Percentiles rank a stretch among this genome's conserved stretches.
Conservation (phyloP, 2,797 vertebrate genomes). For the Periparus ater region DNA sequence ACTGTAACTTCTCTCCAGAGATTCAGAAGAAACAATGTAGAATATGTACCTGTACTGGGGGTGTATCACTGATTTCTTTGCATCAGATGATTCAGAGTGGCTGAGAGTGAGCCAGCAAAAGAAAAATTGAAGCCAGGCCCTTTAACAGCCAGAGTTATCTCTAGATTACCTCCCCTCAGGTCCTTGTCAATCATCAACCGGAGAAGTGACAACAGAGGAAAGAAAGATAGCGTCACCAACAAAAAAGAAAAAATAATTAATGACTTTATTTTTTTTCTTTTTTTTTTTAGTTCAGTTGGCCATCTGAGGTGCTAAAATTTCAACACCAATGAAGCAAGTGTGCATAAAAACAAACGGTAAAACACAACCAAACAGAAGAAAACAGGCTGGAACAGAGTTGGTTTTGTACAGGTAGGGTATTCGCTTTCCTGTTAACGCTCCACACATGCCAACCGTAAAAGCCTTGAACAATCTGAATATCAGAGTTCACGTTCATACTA, state of each 20-base stretch:
- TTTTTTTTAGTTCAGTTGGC: conserved; percentile 59
- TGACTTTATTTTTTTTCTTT: conserved; percentile 68
- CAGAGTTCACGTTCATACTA: conserved; percentile 35
- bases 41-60: background rate
- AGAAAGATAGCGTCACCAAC: conserved; percentile 28
- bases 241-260: conserved; percentile 66
- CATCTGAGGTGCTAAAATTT: conserved; percentile 64
- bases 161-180: background rate
- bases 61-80: background rate
- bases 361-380: conserved; percentile 48
- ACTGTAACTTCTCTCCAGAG: background rate
- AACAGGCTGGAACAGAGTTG: conserved; percentile 37
- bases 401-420: conserved; percentile 60
- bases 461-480: conserved; percentile 61
- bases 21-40: background rate
- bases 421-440: background rate
- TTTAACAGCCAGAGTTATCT: background rate
- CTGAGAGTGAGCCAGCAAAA: background rate
- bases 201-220: background rate
- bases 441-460: conserved; percentile 28
- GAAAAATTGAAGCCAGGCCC: background rate
- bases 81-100: background rate
- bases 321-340: conserved; percentile 58
- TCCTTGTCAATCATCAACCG: background rate
- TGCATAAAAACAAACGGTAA: conserved; percentile 58